phyloP scores from a whole-genome alignment of 2,888 invertebrate species.

The Heliconius charithonia region DNA sequence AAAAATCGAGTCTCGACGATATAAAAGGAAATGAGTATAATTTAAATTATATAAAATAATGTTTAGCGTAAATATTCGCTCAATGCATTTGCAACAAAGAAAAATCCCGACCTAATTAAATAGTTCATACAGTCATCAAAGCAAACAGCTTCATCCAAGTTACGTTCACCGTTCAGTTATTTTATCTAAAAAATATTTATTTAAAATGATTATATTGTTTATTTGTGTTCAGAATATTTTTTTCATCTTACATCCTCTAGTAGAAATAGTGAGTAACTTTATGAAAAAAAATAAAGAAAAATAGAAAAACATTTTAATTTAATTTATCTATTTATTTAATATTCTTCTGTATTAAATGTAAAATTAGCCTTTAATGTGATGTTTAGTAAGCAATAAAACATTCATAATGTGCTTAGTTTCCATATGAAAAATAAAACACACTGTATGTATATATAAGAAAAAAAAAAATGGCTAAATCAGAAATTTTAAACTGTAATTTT shows the following conservation, averaged over 20 bases:
- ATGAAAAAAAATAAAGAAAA: neutral
- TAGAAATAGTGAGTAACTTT: neutral
- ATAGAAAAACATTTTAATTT: too few relatives aligned
- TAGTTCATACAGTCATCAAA: constrained; percentile 19
- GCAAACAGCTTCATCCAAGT: constrained; percentile 12
- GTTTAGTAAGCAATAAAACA: too few relatives aligned
- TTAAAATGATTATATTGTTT: neutral
- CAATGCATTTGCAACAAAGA: constrained; percentile 22
- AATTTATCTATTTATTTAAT: too few relatives aligned
- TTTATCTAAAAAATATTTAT: constrained; percentile 17
- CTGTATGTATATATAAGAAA: too few relatives aligned
- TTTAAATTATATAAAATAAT: neutral
- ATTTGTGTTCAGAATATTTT: neutral
- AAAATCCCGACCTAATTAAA: constrained; percentile 22
- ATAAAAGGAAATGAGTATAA: too few relatives aligned
- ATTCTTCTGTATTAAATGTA: too few relatives aligned
- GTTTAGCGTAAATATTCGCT: neutral
- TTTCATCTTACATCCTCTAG: neutral
- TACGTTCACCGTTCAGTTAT: constrained; percentile 10
- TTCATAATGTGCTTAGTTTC: too few relatives aligned
- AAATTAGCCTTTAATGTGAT: too few relatives aligned
- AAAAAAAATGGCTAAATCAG: too few relatives aligned
- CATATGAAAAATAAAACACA: too few relatives aligned
- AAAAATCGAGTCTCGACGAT: too few relatives aligned
- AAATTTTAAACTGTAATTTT: too few relatives aligned